Percentiles rank a stretch among this genome's conserved stretches.
Conservation (phyloP, 2,797 vertebrate species). For the Channallabes apus region DNA sequence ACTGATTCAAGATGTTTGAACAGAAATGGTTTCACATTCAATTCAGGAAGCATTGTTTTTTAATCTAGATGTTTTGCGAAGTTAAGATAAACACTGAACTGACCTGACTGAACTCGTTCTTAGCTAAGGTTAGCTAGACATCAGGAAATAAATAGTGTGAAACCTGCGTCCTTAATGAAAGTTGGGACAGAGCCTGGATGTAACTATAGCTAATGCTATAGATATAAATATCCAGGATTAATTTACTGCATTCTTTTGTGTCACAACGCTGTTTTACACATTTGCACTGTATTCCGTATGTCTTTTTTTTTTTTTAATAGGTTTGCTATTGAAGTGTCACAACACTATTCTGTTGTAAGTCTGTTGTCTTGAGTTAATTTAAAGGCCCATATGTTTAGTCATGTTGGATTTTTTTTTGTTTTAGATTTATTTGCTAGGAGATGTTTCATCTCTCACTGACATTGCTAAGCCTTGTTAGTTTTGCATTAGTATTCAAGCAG, state of each 20-base stretch:
- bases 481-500: conserved; percentile 49
- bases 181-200: neutral
- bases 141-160: neutral
- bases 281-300: neutral
- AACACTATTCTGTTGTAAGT: neutral
- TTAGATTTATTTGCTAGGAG: no score
- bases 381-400: neutral
- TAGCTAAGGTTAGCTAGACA: neutral
- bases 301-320: neutral
- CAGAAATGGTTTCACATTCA: neutral
- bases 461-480: conserved; percentile 29
- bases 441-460: neutral
- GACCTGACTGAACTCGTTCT: conserved; percentile 6
- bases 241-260: neutral
- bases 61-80: neutral
- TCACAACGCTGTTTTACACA: neutral
- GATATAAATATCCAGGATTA: neutral
- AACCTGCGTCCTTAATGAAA: neutral
- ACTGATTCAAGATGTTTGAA: neutral
- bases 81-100: neutral
- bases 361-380: neutral
- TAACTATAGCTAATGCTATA: neutral
- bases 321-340: neutral
- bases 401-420: neutral
- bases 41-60: neutral